Evolutionary conservation across 2,888 invertebrate species (phyloP).

Genomic region (Strigamia transsilvanica): DNA sequence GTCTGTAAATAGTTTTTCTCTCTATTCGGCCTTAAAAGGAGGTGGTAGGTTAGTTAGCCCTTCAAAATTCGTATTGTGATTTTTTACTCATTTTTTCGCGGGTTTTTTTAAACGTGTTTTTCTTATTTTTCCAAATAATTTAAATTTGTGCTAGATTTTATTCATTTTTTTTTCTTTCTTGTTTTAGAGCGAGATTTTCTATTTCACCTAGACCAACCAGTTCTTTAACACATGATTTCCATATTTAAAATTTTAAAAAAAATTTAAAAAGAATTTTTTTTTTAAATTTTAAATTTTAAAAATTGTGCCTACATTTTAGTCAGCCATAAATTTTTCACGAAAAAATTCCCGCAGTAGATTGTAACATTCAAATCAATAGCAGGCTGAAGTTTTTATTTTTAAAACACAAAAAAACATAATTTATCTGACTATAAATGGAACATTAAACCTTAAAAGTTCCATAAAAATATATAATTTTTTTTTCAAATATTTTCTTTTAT

Average conservation of each 20-base stretch:
- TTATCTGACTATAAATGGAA: constrained; percentile 1
- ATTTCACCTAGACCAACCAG: neutral
- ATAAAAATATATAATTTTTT: constrained; percentile 9
- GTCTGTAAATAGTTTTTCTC: constrained; percentile 44
- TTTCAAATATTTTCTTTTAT: neutral
- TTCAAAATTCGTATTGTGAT: constrained; percentile 25
- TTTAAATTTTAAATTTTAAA: no score
- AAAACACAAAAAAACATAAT: neutral
- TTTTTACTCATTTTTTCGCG: neutral
- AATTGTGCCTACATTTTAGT: no score
- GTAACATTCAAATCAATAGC: constrained; percentile 16
- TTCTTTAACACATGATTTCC: neutral
- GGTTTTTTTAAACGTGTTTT: neutral
- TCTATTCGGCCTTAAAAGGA: constrained; percentile 39
- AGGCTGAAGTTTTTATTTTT: neutral
- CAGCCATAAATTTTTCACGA: neutral
- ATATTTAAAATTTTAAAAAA: neutral
- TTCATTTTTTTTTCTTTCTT: neutral
- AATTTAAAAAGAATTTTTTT: no score
- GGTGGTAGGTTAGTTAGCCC: constrained; percentile 18
- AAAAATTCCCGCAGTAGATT: neutral
- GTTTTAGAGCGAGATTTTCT: neutral
- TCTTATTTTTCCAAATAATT: neutral
- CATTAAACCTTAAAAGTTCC: neutral
- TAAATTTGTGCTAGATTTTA: constrained; percentile 12